These are phyloP conservation scores for Chaetodon trifasciatus DNA, from an alignment of 2,797 vertebrate species.

Conservation along the genomic window DNA sequence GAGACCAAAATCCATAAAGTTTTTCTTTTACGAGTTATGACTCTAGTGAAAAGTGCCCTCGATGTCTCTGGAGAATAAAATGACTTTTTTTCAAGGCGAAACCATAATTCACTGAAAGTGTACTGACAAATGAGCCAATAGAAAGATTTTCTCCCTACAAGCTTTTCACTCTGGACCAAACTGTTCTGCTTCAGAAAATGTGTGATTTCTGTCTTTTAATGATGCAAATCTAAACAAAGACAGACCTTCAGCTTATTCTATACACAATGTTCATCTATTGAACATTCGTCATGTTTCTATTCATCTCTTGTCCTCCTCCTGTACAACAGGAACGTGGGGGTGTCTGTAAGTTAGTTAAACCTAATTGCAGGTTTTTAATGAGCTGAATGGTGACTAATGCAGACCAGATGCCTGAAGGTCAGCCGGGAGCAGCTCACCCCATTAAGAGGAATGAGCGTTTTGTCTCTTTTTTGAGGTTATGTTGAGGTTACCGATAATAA, in stretches of 20 bases:
- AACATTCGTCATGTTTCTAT: not conserved
- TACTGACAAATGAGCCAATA: not conserved
- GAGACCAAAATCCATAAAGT: not conserved
- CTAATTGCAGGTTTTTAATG: constrained; percentile 52
- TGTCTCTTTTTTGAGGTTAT: constrained; percentile 17
- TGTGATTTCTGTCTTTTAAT: not conserved
- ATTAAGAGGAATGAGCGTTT: constrained; percentile 50
- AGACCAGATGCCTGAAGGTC: constrained; percentile 13
- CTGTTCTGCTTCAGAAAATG: not conserved
- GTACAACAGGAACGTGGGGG: constrained; percentile 14
- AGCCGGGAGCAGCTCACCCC: constrained; percentile 21
- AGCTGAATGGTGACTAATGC: constrained; percentile 43
- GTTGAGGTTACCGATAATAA: constrained; percentile 23
- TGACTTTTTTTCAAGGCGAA: not conserved
- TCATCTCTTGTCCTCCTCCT: constrained; percentile 8
- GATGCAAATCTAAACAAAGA: not conserved
- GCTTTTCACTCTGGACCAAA: not conserved
- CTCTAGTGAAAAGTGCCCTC: not conserved
- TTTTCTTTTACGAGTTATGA: not conserved
- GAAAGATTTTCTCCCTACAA: not conserved
- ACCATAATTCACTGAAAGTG: not conserved
- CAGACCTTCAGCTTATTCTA: not conserved
- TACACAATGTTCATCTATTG: not conserved
- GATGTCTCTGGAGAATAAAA: not conserved
- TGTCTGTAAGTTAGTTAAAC: constrained; percentile 45